Evolutionary conservation across 64 coral and sea anemone genomes (phyloP).

Genomic region (Porites australiensis): DNA sequence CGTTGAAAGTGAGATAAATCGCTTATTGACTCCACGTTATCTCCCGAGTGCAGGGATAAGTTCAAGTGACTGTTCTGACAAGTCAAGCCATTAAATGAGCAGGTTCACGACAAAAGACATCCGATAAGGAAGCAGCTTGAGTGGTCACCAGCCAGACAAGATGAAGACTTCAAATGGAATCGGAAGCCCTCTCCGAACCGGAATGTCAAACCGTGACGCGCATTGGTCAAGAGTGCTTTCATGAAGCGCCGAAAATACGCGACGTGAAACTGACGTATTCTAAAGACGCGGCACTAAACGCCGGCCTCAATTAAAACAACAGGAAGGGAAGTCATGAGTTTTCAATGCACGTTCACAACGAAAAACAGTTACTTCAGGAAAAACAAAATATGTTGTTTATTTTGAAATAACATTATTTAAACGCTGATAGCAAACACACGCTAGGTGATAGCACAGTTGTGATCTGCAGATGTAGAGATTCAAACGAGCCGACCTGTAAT

Average conservation of each 20-base stretch:
- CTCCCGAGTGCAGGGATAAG: not conserved
- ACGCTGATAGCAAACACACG: slow-evolving; percentile 39
- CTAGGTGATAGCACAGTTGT: slow-evolving; percentile 38
- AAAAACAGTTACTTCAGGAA: slow-evolving; percentile 57
- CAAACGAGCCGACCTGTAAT: slow-evolving; percentile 43
- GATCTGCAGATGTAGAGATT: slow-evolving; percentile 39
- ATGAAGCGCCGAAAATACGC: not conserved
- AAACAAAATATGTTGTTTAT: slow-evolving; percentile 44
- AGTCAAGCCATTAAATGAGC: slow-evolving; percentile 30
- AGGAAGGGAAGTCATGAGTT: slow-evolving; percentile 23
- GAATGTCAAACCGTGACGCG: slow-evolving; percentile 15
- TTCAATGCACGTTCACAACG: slow-evolving; percentile 2
- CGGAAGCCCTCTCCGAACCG: slow-evolving; percentile 8
- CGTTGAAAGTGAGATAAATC: slow-evolving; percentile 42
- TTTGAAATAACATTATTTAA: slow-evolving; percentile 26
- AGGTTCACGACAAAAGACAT: slow-evolving; percentile 6
- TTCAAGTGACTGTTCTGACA: slow-evolving; percentile 46
- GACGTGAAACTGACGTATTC: slow-evolving; percentile 3
- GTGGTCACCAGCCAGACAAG: slow-evolving; percentile 40
- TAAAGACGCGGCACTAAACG: slow-evolving; percentile 15
- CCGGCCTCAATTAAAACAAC: slow-evolving; percentile 42
- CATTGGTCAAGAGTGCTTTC: not conserved
- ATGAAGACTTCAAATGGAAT: slow-evolving; percentile 38
- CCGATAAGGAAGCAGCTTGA: slow-evolving; percentile 42
- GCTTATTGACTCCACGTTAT: slow-evolving; percentile 42